phyloP scores from a whole-genome alignment of 2,888 invertebrate species.

The Torymus auratus region DNA sequence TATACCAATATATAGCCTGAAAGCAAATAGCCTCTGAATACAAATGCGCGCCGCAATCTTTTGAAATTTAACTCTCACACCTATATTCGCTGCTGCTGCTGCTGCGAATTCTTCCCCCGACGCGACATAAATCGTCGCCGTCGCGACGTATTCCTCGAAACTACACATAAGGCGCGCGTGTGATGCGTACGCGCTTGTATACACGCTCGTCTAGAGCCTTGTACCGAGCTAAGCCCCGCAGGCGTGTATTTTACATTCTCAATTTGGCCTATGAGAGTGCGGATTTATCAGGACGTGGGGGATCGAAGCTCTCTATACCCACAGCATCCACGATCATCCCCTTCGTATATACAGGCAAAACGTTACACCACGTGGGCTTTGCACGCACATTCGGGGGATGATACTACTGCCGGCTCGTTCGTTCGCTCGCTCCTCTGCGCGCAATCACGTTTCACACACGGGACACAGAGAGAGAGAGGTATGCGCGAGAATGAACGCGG shows the following conservation, averaged over 20 bases:
- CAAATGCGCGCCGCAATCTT: slow-evolving; percentile 15
- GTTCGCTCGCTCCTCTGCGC: neutral
- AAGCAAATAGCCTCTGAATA: slow-evolving; percentile 29
- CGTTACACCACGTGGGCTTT: slow-evolving; percentile 38
- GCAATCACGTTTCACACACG: slow-evolving; percentile 57
- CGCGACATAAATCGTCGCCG: slow-evolving; percentile 45
- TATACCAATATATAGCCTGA: neutral
- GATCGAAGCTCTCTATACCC: too few species aligned
- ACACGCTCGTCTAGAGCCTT: slow-evolving; percentile 21
- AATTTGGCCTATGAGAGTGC: slow-evolving; percentile 69
- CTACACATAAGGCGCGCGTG: slow-evolving; percentile 27
- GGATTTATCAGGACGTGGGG: slow-evolving; percentile 68
- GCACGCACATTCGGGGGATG: slow-evolving; percentile 54
- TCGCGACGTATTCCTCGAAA: neutral
- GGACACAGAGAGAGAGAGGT: slow-evolving; percentile 18
- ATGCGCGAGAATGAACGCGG: slow-evolving; percentile 9
- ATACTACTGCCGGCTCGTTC: slow-evolving; percentile 4
- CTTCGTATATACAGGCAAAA: slow-evolving; percentile 19
- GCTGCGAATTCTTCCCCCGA: slow-evolving; percentile 5
- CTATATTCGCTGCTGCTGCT: neutral
- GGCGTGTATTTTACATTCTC: slow-evolving; percentile 74
- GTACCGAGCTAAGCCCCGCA: slow-evolving; percentile 66
- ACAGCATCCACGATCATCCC: slow-evolving; percentile 43
- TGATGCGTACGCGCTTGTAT: neutral
- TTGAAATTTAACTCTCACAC: slow-evolving; percentile 23